A percentile compares a stretch with the other conserved stretches of the same genome.
These are phyloP conservation scores for Lateolabrax maculatus DNA, from an alignment of 2,797 vertebrate species.

Conservation along the genomic window DNA sequence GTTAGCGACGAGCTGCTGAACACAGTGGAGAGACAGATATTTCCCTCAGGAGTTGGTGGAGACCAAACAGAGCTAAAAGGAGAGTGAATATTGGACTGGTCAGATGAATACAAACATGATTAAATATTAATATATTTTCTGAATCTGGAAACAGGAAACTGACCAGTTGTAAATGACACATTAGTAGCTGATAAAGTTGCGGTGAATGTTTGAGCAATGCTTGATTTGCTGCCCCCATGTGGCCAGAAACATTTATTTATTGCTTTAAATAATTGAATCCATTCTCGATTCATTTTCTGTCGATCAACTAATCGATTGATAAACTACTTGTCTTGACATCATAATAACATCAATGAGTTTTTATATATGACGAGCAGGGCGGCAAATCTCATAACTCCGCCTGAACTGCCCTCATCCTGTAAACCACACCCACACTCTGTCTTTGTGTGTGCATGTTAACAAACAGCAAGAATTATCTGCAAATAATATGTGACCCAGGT, in stretches of 20 bases:
- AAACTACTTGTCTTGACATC: not conserved
- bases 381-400: not conserved
- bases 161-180: not conserved
- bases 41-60: not conserved
- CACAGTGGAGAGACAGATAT: not conserved
- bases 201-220: not conserved
- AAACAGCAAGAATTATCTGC: conserved; percentile 13
- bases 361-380: not conserved
- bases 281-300: not conserved
- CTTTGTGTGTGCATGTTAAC: too few species aligned
- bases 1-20: not conserved
- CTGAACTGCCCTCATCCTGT: not conserved
- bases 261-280: too few species aligned
- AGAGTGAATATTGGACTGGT: not conserved
- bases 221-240: not conserved
- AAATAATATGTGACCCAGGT: conserved; percentile 51
- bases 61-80: conserved; percentile 4
- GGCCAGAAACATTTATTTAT: not conserved
- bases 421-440: not conserved
- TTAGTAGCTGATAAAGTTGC: not conserved
- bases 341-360: too few species aligned
- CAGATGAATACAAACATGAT: not conserved
- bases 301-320: not conserved
- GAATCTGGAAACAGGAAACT: not conserved
- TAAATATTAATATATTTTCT: not conserved